Evolutionary conservation across 2,113 vertebrate species (phyloP).

Genomic region (Triplophysa rosa): DNA sequence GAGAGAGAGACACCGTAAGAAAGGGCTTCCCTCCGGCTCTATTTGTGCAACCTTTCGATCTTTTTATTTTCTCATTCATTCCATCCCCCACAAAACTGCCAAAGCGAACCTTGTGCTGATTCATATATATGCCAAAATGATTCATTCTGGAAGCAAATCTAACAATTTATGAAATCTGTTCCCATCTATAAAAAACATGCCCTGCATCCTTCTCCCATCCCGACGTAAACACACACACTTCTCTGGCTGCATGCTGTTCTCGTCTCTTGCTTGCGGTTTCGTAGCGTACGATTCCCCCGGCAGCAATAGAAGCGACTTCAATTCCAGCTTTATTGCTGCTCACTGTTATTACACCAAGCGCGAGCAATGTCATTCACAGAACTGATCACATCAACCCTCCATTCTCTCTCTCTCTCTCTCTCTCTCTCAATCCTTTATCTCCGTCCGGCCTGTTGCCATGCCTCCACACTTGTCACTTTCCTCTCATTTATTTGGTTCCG

Average conservation of each 20-base stretch:
- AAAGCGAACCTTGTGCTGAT: neutral
- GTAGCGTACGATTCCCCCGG: conserved; percentile 61
- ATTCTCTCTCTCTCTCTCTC: conserved; percentile 15
- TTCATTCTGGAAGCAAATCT: conserved; percentile 35
- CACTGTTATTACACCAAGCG: conserved; percentile 62
- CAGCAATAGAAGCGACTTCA: conserved; percentile 61
- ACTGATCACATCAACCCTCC: conserved; percentile 40
- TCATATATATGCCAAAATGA: conserved; percentile 7
- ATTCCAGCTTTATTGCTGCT: conserved; percentile 69
- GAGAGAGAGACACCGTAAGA: neutral
- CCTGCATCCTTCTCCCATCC: conserved; percentile 5
- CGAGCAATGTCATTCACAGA: conserved; percentile 52
- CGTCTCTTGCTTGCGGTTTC: conserved; percentile 43
- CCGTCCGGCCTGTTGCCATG: neutral
- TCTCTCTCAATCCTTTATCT: neutral
- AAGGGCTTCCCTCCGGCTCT: neutral
- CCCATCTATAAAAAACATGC: conserved; percentile 16
- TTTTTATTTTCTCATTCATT: conserved; percentile 1
- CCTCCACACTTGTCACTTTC: neutral
- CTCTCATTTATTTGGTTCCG: neutral
- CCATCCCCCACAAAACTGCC: conserved; percentile 3
- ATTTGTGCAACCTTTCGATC: conserved; percentile 14
- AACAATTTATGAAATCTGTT: conserved; percentile 22
- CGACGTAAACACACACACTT: conserved; percentile 28
- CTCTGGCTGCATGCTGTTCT: conserved; percentile 45